A percentile compares a stretch with the other conserved stretches of the same genome.
These are phyloP conservation scores for Xenops minutus DNA, from an alignment of 2,797 vertebrate species.

Conservation along the genomic window DNA sequence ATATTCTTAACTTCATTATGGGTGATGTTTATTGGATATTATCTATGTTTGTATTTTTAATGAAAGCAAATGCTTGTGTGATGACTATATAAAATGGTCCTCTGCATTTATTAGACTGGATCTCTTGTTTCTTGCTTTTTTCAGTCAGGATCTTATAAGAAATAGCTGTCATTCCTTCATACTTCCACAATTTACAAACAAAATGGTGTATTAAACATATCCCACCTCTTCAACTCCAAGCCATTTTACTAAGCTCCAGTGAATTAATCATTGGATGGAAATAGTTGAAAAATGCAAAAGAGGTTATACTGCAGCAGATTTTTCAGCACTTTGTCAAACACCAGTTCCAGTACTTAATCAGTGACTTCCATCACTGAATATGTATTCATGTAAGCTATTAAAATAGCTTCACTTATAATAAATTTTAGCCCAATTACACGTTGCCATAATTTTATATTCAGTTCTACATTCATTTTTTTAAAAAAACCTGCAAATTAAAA, in stretches of 20 bases:
- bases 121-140: background rate
- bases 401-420: background rate
- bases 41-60: background rate
- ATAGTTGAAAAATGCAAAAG: background rate
- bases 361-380: background rate
- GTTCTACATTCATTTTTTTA: background rate
- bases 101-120: background rate
- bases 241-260: background rate
- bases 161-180: background rate
- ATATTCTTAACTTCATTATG: background rate
- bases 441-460: background rate
- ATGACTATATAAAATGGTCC: background rate
- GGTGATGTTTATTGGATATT: background rate
- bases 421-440: background rate
- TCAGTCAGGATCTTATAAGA: background rate
- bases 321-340: background rate
- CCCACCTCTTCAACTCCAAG: background rate
- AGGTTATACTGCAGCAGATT: background rate
- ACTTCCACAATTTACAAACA: background rate
- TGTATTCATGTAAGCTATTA: background rate
- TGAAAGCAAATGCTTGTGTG: background rate
- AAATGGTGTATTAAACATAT: background rate
- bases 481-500: background rate
- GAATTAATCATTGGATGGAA: conserved; percentile 1
- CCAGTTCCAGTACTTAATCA: background rate